A percentile compares a stretch with the other conserved stretches of the same genome.
phyloP scores from a whole-genome alignment of 2,113 vertebrate genomes.

The Chamaetylas fuelleborni region DNA sequence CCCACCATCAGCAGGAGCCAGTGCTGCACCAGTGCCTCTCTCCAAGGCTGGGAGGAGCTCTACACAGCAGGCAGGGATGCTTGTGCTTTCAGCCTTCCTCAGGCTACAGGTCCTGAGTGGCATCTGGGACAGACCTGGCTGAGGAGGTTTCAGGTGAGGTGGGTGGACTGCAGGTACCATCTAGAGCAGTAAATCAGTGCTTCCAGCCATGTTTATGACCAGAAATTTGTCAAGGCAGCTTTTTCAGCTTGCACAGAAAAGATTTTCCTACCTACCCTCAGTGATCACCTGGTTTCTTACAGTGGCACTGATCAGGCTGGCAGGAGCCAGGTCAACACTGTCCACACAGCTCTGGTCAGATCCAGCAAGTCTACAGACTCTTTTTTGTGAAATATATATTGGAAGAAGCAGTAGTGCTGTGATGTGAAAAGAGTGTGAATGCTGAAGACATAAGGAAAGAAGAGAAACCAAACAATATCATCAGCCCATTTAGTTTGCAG shows the following conservation, averaged over 20 bases:
- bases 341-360: neutral
- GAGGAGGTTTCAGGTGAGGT: neutral
- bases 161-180: neutral
- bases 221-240: neutral
- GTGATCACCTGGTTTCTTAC: neutral
- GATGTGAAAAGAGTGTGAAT: neutral
- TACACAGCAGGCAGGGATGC: rapidly evolving
- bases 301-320: neutral
- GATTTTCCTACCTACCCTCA: neutral
- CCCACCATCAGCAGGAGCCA: neutral
- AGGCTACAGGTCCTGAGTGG: neutral
- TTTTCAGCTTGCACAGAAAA: neutral
- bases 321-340: neutral
- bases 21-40: neutral
- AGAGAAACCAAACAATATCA: neutral
- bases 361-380: neutral
- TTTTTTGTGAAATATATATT: neutral
- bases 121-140: neutral
- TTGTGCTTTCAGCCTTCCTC: neutral
- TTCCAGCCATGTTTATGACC: neutral
- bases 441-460: neutral
- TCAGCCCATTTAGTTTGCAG: neutral
- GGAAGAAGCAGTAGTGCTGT: neutral
- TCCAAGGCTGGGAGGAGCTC: neutral
- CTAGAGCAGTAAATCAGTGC: neutral